These are phyloP conservation scores for Aphis craccivora DNA, from an alignment of 1,140 invertebrate genomes.

Conservation along the genomic window DNA sequence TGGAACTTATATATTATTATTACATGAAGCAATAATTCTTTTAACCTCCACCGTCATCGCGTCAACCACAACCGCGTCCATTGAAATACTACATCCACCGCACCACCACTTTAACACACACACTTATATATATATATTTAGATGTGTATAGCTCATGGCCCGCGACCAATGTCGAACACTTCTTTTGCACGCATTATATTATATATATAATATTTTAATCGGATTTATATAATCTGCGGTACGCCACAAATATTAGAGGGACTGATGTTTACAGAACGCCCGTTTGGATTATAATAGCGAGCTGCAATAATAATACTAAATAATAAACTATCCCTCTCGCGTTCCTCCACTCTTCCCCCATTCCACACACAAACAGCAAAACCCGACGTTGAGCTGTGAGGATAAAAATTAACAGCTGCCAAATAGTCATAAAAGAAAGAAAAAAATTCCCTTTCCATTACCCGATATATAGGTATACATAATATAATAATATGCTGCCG, in stretches of 20 bases:
- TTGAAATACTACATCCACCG: no score
- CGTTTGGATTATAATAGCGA: constrained; percentile 29
- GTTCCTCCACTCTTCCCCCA: neutral
- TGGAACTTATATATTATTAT: constrained; percentile 18
- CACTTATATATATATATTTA: no score
- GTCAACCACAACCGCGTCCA: neutral
- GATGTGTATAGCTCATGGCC: neutral
- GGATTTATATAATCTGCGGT: constrained; percentile 48
- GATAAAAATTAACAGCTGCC: constrained; percentile 32
- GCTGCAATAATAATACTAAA: constrained; percentile 44
- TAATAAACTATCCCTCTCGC: neutral
- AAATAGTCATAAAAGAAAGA: neutral
- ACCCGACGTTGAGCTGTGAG: neutral
- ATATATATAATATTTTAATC: constrained; percentile 21
- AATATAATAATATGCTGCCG: neutral
- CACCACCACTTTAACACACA: neutral
- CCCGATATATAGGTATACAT: neutral
- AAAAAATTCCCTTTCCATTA: neutral
- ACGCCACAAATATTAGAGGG: constrained; percentile 19
- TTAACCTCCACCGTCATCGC: neutral
- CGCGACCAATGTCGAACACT: neutral
- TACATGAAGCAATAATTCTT: neutral
- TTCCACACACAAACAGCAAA: neutral
- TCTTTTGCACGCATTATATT: neutral
- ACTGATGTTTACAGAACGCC: constrained; percentile 35